Percentiles rank a stretch among this genome's conserved stretches.
Evolutionary conservation across 2,888 invertebrate genomes (phyloP).

Genomic region (Heteromyza rotundicornis): DNA sequence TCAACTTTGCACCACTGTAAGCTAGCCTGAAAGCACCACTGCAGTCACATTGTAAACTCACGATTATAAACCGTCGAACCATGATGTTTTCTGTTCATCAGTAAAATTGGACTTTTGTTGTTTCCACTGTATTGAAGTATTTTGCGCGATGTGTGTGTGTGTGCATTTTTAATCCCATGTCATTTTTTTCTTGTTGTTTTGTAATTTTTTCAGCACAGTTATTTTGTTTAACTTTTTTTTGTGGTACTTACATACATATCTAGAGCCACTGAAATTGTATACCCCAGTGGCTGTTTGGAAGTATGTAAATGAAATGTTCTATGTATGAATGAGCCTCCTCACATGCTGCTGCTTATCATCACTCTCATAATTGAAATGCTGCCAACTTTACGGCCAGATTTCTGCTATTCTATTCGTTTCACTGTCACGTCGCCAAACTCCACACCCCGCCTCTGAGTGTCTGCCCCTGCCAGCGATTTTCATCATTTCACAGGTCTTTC

Average conservation of each 20-base stretch:
- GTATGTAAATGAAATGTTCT: neutral
- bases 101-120: constrained; percentile 12
- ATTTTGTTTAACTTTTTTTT: neutral
- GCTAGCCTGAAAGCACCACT: too few species aligned
- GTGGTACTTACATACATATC: neutral
- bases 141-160: neutral
- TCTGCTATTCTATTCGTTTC: constrained; percentile 1
- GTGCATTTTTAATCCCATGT: neutral
- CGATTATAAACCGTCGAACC: neutral
- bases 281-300: neutral
- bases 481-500: constrained; percentile 28
- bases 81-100: constrained; percentile 3
- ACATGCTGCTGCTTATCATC: neutral
- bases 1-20: too few species aligned
- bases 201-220: neutral
- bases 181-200: neutral
- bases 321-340: neutral
- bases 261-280: neutral
- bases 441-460: neutral
- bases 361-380: neutral
- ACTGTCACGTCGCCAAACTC: neutral
- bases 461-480: neutral
- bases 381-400: neutral
- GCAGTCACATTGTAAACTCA: too few species aligned
- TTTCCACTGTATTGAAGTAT: neutral